Percentiles rank a stretch among this genome's conserved stretches.
phyloP scores from a whole-genome alignment of 1,140 invertebrate genomes.

The Cotesia chilonis region DNA sequence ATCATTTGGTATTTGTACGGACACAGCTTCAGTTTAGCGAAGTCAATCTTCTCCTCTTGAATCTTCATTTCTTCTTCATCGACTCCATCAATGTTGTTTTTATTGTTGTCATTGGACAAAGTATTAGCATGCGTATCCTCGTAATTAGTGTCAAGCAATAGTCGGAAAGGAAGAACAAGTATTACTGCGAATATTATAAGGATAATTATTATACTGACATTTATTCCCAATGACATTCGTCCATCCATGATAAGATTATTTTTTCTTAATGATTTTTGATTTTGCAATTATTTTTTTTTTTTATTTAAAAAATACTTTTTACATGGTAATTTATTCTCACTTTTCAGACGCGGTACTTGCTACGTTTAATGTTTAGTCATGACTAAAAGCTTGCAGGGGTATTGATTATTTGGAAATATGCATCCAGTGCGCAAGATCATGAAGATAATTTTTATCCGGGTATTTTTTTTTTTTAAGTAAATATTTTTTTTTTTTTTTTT shows the following conservation, averaged over 20 bases:
- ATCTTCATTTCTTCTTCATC: constrained; percentile 8
- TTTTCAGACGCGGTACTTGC: neutral
- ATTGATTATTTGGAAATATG: constrained; percentile 52
- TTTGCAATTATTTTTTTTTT: neutral
- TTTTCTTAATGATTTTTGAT: neutral
- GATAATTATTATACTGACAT: constrained; percentile 52
- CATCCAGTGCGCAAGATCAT: constrained; percentile 50
- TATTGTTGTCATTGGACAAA: no score
- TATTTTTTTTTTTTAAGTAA: neutral
- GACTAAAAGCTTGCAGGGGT: constrained; percentile 41
- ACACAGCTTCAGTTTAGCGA: constrained; percentile 49
- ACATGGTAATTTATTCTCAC: neutral
- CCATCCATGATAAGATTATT: constrained; percentile 47
- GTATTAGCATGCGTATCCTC: constrained; percentile 22
- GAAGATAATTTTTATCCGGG: neutral
- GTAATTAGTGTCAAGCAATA: constrained; percentile 52
- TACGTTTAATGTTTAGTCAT: neutral
- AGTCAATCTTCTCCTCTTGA: constrained; percentile 40
- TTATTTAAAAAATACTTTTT: neutral
- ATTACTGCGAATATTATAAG: constrained; percentile 54
- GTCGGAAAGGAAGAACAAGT: constrained; percentile 50
- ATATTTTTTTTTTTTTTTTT: no score
- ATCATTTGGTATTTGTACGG: constrained; percentile 46
- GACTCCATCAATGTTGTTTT: neutral
- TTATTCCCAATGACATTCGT: constrained; percentile 50